A percentile compares a stretch with the other conserved stretches of the same genome.
Evolutionary conservation across 2,113 vertebrate genomes (phyloP).

Genomic region (Rhinolophus sinicus): DNA sequence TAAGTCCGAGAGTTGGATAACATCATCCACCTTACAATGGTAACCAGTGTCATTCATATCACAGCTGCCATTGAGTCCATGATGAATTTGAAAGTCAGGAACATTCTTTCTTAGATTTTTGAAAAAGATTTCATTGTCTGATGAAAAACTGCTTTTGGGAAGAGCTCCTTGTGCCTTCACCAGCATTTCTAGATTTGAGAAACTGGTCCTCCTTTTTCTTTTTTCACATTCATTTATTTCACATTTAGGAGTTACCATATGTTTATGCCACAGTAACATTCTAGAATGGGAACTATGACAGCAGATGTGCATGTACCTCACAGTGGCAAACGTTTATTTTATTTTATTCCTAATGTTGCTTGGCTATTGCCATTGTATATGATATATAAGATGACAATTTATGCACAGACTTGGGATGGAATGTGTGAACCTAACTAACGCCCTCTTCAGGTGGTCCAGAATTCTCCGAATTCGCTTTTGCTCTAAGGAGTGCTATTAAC

Average conservation of each 20-base stretch:
- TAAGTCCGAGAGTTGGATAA: background rate
- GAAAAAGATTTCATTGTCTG: background rate
- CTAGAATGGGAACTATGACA: slow-evolving; percentile 43
- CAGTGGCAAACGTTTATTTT: background rate
- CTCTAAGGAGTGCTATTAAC: background rate
- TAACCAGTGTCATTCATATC: background rate
- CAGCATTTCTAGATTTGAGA: background rate
- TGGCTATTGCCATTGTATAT: background rate
- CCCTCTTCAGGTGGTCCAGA: background rate
- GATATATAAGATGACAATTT: background rate
- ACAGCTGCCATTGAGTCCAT: background rate
- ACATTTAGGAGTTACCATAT: background rate
- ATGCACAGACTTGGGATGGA: background rate
- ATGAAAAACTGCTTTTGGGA: background rate
- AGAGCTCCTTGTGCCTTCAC: background rate
- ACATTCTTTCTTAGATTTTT: background rate
- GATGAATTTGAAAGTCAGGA: background rate
- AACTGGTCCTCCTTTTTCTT: background rate
- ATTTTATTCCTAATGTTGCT: background rate
- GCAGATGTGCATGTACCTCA: background rate
- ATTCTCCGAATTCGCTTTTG: background rate
- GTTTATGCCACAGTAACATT: background rate
- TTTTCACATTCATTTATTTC: slow-evolving; percentile 48
- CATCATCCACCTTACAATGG: background rate
- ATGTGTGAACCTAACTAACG: background rate